Base-by-base conservation (phyloP, 2,797 vertebrate species). In the Pangasius macronema region DNA sequence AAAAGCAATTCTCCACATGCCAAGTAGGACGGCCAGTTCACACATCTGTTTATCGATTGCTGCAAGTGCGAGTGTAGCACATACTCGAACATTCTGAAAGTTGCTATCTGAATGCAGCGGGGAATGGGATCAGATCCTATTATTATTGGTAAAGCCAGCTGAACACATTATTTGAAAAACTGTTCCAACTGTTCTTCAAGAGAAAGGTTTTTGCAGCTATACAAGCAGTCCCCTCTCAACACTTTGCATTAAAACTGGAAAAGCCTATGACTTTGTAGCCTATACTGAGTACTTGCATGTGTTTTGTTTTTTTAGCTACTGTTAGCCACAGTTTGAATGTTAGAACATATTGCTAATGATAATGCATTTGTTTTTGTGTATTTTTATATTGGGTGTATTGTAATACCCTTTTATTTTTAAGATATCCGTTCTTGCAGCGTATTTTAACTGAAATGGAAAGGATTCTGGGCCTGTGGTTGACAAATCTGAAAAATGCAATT, bases 41-140 rank as follows among this genome's bases (percentile, higher is more conserved):
- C 53, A 59, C 79, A 82, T 80, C 20, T 59, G 77, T 27, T 80
- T 39, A 39, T 57, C 39, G 30, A 79, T 79, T 79, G 51, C 51
- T 36, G 20, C 30, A 14, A 80, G 39, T 33, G 33, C 5, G 6
- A 61, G 13, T 7, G 5, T 10, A 59, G 76, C n/a, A 30, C 27
- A 76, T 18, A 33, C 14, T 2, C 1, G 13, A 6, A 24, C 4
- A 2, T 39, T 59, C 3, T 55, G 18, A 57, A 80, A 80, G 30
- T 36, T 36, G n/a, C 14, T 2, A 22, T 22, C 30, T 57, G n/a
- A 57, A 36, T 57, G 20, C 30, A 9, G 33, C 6, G 18, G 13
- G 5, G 27, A 51, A 55, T 3, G 2, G 46, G 8, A 10, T 57
- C 30, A 57, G 36, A 22, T 39, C 11, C 39, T 20, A 5, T 42